These are phyloP conservation scores for Sebastolobus altivelis DNA, from an alignment of 2,797 vertebrate species.

Conservation along the genomic window DNA sequence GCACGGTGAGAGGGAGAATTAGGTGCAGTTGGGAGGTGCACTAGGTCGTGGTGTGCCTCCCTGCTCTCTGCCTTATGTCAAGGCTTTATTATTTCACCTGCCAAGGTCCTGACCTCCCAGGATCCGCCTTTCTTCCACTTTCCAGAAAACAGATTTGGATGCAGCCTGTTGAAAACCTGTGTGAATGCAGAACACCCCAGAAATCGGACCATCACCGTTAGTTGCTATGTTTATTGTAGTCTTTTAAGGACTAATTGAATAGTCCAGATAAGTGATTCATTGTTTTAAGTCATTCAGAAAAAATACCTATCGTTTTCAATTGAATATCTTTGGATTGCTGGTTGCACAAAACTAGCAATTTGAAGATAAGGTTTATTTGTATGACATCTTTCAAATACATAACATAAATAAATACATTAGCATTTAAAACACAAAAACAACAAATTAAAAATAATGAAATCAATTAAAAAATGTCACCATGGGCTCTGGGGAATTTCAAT, in stretches of 20 bases:
- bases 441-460: background rate
- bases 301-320: background rate
- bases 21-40: slow-evolving; percentile 66
- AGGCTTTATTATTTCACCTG: slow-evolving; percentile 72
- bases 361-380: slow-evolving; percentile 1
- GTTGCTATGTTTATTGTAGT: background rate
- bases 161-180: slow-evolving; percentile 27
- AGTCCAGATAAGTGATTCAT: background rate
- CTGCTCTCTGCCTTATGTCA: slow-evolving; percentile 78
- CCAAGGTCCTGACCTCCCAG: slow-evolving; percentile 73
- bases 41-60: slow-evolving; percentile 68
- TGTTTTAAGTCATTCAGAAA: background rate
- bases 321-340: background rate
- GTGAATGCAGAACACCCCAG: background rate
- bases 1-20: slow-evolving; percentile 70
- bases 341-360: background rate
- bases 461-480: background rate
- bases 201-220: background rate
- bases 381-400: background rate
- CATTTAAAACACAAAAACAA: background rate
- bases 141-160: slow-evolving; percentile 31
- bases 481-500: background rate
- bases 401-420: background rate
- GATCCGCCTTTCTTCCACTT: slow-evolving; percentile 23
- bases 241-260: slow-evolving; percentile 22